Percentiles rank a stretch among this genome's conserved stretches.
phyloP scores from a whole-genome alignment of 2,888 invertebrate genomes.

The Hemaris fuciformis region DNA sequence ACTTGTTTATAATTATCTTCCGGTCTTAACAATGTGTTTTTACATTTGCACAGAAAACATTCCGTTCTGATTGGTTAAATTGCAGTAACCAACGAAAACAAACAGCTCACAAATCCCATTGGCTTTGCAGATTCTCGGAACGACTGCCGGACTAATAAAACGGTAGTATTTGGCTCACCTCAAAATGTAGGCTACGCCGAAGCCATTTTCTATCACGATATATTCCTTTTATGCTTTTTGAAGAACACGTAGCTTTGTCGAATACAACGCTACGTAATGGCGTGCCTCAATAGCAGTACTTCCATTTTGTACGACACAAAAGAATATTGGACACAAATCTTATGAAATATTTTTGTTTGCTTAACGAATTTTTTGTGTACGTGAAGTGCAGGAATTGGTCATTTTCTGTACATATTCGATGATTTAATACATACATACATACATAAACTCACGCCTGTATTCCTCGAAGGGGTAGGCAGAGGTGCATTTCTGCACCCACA shows the following conservation, averaged over 20 bases:
- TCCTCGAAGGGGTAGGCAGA: too few relatives aligned
- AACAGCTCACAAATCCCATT: not conserved
- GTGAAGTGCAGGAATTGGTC: not conserved
- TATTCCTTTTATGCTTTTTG: not conserved
- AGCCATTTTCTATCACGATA: not conserved
- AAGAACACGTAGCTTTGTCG: not conserved
- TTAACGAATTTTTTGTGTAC: not conserved
- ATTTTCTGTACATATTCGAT: not conserved
- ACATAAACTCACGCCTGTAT: too few relatives aligned
- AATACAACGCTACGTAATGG: not conserved
- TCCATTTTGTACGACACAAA: not conserved
- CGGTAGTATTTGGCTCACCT: not conserved
- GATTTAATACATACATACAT: too few relatives aligned
- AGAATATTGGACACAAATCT: not conserved
- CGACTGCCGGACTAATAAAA: not conserved
- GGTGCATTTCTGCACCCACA: too few relatives aligned
- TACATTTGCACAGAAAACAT: not conserved
- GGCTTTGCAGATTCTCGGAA: not conserved
- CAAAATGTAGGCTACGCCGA: not conserved
- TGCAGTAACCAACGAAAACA: not conserved
- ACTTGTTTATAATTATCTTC: not conserved
- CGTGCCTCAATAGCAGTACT: not conserved
- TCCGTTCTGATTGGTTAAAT: not conserved
- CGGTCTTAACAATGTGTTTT: not conserved
- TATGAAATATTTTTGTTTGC: not conserved